Evolutionary conservation across 1,140 invertebrate species (phyloP).

Genomic region (Zophobas atratus): DNA sequence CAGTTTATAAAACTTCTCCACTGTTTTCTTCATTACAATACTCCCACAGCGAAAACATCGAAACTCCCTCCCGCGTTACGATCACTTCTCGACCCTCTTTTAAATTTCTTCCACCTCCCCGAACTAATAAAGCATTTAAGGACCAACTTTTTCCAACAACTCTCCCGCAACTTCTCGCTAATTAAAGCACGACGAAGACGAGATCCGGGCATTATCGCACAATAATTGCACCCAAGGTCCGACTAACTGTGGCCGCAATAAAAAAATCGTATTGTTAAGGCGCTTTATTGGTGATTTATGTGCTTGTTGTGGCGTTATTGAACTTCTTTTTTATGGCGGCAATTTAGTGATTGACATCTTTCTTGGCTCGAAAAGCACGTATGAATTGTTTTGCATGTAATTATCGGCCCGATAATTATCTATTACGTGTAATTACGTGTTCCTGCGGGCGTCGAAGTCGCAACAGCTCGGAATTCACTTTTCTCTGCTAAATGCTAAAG

Average conservation of each 20-base stretch:
- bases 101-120: no score
- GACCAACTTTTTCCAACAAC: no score
- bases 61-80: no score
- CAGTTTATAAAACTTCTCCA: no score
- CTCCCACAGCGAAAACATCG: no score
- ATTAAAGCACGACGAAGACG: no score
- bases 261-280: slow-evolving; percentile 35
- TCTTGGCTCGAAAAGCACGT: neutral
- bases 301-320: slow-evolving; percentile 36
- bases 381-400: slow-evolving; percentile 9
- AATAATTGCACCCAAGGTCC: slow-evolving; percentile 30
- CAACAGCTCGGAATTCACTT: neutral
- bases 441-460: slow-evolving; percentile 3
- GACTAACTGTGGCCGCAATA: slow-evolving; percentile 29
- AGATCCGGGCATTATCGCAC: no score
- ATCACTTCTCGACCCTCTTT: no score
- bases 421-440: slow-evolving; percentile 7
- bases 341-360: slow-evolving; percentile 6
- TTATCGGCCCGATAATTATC: slow-evolving; percentile 18
- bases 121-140: no score
- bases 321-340: slow-evolving; percentile 27
- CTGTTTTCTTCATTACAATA: no score
- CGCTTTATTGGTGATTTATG: slow-evolving; percentile 30
- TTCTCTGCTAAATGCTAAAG: neutral
- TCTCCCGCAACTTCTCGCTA: no score